Evolutionary conservation across 2,797 vertebrate species (phyloP).

Genomic region (Ctenochaetus hawaiiensis): DNA sequence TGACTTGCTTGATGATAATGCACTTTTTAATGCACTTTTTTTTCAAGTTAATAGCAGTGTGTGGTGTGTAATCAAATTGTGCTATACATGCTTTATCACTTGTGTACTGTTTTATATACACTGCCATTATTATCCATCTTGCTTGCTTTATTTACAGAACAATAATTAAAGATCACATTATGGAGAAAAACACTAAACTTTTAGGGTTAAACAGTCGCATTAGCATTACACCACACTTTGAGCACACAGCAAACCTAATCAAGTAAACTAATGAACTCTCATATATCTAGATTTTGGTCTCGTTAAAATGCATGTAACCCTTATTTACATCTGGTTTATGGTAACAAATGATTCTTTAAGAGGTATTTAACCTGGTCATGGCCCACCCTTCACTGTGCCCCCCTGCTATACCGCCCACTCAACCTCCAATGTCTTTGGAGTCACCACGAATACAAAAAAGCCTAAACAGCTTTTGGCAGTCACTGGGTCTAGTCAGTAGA

Average conservation of each 20-base stretch:
- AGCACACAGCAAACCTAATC: neutral
- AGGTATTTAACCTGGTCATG: conserved; percentile 65
- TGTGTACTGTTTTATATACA: neutral
- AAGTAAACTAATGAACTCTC: neutral
- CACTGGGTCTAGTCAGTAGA: conserved; percentile 66
- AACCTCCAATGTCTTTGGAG: conserved; percentile 73
- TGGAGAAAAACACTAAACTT: neutral
- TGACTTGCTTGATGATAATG: neutral
- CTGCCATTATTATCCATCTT: neutral
- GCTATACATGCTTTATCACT: neutral
- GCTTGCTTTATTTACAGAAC: conserved; percentile 34
- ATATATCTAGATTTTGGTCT: neutral
- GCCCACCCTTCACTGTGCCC: conserved; percentile 50
- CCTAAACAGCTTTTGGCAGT: conserved; percentile 79
- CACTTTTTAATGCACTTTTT: neutral
- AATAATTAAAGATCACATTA: neutral
- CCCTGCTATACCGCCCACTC: conserved; percentile 67
- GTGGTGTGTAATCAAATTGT: neutral
- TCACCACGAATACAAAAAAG: conserved; percentile 76
- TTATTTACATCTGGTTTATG: conserved; percentile 26
- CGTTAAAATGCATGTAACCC: conserved; percentile 6
- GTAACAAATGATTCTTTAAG: conserved; percentile 38
- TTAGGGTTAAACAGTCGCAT: neutral
- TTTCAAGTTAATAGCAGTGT: neutral
- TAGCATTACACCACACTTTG: neutral